Conservation (phyloP, 2,888 invertebrate species). For the Serrognathus titanus region DNA sequence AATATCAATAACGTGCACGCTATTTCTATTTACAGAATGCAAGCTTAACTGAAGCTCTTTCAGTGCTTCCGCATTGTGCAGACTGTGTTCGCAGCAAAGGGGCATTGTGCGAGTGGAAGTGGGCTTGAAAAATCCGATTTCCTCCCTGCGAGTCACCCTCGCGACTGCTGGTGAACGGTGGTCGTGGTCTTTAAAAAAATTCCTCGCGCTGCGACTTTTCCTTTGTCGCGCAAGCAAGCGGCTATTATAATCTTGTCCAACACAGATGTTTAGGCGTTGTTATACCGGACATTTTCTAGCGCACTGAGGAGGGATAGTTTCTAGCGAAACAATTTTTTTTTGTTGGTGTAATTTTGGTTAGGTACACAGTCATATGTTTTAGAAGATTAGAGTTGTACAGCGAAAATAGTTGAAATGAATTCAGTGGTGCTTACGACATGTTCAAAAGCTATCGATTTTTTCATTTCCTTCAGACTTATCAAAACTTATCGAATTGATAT, state of each 20-base stretch:
- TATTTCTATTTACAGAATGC: conserved; percentile 35
- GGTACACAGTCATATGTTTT: too few species aligned
- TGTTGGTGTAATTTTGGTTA: too few species aligned
- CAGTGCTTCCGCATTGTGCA: conserved; percentile 42
- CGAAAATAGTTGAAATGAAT: too few species aligned
- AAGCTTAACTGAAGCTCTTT: conserved; percentile 28
- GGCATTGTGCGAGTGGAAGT: conserved; percentile 48
- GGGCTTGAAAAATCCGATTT: conserved; percentile 52
- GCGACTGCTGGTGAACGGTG: conserved; percentile 5
- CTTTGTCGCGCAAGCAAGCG: conserved; percentile 5
- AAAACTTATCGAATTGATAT: too few species aligned
- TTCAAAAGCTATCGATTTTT: too few species aligned
- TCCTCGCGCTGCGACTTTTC: conserved; percentile 10
- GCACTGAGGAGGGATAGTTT: too few species aligned
- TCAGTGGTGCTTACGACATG: too few species aligned
- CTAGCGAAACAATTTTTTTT: too few species aligned
- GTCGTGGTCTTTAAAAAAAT: conserved; percentile 11
- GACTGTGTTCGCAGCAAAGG: conserved; percentile 36
- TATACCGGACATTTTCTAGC: too few species aligned
- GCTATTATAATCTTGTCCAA: conserved; percentile 12
- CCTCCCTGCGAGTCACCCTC: conserved; percentile 46
- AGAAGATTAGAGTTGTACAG: too few species aligned
- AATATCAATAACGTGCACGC: conserved; percentile 38
- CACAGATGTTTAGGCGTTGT: conserved; percentile 9
- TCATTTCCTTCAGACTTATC: too few species aligned